Evolutionary conservation across 2,113 vertebrate species (phyloP).

Genomic region (Ceuthmochares aereus): DNA sequence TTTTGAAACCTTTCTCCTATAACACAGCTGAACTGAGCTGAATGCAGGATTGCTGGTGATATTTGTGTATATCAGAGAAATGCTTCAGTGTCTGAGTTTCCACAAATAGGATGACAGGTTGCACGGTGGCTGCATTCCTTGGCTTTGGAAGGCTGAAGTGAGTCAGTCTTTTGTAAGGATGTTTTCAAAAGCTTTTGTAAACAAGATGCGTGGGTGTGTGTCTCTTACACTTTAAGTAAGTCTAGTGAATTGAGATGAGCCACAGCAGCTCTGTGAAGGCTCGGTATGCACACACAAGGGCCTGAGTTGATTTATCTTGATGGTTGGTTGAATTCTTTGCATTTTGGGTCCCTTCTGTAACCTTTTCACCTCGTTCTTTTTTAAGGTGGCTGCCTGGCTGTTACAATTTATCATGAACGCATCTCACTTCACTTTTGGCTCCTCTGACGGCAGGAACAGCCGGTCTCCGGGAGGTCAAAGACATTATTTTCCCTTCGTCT

Average conservation of each 20-base stretch:
- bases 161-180: background rate
- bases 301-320: slow-evolving; percentile 80
- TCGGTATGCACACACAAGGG: slow-evolving; percentile 21
- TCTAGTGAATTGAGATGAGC: slow-evolving; percentile 59
- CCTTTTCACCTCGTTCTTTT: slow-evolving; percentile 82
- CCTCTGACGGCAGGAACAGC: slow-evolving; percentile 80
- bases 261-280: slow-evolving; percentile 3
- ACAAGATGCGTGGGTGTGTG: background rate
- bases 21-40: background rate
- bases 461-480: slow-evolving; percentile 81
- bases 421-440: slow-evolving; percentile 76
- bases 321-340: slow-evolving; percentile 80
- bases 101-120: background rate
- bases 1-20: background rate
- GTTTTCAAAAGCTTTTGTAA: background rate
- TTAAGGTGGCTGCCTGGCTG: slow-evolving; percentile 81
- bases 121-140: background rate
- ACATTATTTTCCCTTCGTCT: slow-evolving; percentile 79
- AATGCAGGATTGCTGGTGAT: background rate
- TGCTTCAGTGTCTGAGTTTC: background rate
- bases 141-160: background rate
- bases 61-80: background rate
- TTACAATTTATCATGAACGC: slow-evolving; percentile 81
- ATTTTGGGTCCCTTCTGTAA: slow-evolving; percentile 80
- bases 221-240: background rate